Base-by-base conservation (phyloP, 2,888 invertebrate genomes). In the Xestia ashworthii region DNA sequence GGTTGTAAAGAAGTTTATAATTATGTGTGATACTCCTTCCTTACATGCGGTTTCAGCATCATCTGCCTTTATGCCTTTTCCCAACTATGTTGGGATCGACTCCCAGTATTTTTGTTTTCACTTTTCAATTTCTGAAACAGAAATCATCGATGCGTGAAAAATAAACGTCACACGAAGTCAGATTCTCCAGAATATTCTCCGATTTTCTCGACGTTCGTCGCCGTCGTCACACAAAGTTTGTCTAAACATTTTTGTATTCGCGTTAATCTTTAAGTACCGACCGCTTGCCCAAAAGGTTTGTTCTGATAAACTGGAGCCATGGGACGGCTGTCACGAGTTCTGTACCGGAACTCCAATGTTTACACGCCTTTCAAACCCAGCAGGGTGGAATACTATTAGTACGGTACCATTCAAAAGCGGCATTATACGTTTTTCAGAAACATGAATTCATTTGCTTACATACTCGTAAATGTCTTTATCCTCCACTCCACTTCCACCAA, bases 271-370 rank as follows among this genome's bases (percentile, higher is more conserved):
- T 78, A 50, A 74, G 62, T 50, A 60, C 53, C 53, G 44, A 64
- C 64, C 68, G 67, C 38, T 32, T 60, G 25, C 55, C n/a, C 60
- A 67, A 81, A 78, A 84, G 72, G 79, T 78, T 74, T 32, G 72
- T 64, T 64, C 65, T 50, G 60, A 78, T 73, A 80, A 85, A 82
- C 25, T 78, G 78, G 75, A 77, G 70, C 62, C 65, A 71, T 32
- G 85, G 79, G 79, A 69, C 65, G 55, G 67, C 66, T 69, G 84
- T 82, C 58, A 78, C 62, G 62, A 78, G 44, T 60, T 11, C 0
- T 58, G 44, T 65, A 74, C 71, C 67, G 67, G 58, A 87, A 78
- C 76, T 69, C 74, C 65, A 79, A 74, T 76, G 77, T 74, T 87
- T 76, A 80, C 76, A 69, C 65, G 62, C 64, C 62, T 87, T 85